A percentile compares a stretch with the other conserved stretches of the same genome.
phyloP scores from a whole-genome alignment of 2,797 vertebrate genomes.

The Periophthalmus magnuspinnatus region DNA sequence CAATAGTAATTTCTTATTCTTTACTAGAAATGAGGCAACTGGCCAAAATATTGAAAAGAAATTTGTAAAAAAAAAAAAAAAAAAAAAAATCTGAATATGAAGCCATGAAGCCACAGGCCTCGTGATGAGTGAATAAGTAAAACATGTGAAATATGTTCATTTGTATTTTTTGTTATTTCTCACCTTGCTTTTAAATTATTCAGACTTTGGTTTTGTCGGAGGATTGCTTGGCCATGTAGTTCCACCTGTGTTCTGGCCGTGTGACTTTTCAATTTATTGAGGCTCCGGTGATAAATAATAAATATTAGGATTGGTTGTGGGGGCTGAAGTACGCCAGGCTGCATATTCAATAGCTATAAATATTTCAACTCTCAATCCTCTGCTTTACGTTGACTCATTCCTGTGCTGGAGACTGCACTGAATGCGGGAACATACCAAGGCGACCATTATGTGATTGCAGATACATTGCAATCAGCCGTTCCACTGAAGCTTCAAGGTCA shows the following conservation, averaged over 20 bases:
- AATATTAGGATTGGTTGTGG: conserved; percentile 61
- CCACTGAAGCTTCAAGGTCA: conserved; percentile 39
- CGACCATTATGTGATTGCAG: conserved; percentile 24
- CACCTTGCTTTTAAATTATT: background rate
- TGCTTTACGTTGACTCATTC: conserved; percentile 57
- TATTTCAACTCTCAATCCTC: conserved; percentile 74
- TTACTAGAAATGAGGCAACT: no score
- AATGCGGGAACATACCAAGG: conserved; percentile 17
- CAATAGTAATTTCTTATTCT: no score
- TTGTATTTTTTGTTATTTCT: conserved; percentile 12
- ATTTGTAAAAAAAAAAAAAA: no score
- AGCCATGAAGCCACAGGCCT: no score
- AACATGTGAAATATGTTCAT: no score
- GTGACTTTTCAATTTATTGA: conserved; percentile 63
- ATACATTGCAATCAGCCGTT: conserved; percentile 47
- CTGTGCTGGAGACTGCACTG: conserved; percentile 12
- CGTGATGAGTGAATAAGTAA: no score
- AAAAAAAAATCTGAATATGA: no score
- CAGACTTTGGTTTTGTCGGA: conserved; percentile 10
- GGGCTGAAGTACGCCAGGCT: conserved; percentile 63
- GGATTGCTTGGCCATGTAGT: conserved; percentile 16
- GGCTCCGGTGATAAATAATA: conserved; percentile 72
- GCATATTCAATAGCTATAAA: conserved; percentile 79
- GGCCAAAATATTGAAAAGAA: no score
- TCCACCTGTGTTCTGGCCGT: conserved; percentile 47